Evolutionary conservation across 2,113 vertebrate species (phyloP).

Genomic region (Chaetops frenatus): DNA sequence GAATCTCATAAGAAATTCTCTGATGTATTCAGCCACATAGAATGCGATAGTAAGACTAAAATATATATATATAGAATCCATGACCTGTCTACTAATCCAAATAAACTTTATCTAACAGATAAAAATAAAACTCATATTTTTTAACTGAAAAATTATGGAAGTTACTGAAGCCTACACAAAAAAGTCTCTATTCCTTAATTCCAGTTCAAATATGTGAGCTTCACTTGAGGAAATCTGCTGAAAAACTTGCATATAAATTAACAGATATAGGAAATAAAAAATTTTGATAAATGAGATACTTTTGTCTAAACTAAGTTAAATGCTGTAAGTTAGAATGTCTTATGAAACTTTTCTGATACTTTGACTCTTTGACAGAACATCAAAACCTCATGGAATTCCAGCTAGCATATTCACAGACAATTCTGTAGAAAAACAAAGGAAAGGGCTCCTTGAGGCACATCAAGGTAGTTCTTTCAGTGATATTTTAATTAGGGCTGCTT

Average conservation of each 20-base stretch:
- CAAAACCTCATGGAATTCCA: neutral
- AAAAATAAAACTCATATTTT: neutral
- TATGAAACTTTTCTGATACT: neutral
- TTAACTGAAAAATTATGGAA: neutral
- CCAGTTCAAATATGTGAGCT: neutral
- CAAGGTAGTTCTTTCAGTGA: neutral
- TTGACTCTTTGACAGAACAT: neutral
- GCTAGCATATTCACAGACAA: neutral
- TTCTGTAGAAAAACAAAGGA: neutral
- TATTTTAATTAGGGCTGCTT: neutral
- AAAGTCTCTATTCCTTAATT: neutral
- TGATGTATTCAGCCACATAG: neutral
- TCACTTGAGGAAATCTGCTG: neutral
- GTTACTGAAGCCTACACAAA: neutral
- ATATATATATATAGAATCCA: neutral
- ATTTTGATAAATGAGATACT: neutral
- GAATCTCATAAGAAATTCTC: neutral
- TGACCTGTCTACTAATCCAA: neutral
- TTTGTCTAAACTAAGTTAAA: neutral
- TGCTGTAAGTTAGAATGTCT: neutral
- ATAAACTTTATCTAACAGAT: neutral
- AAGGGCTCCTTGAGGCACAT: neutral
- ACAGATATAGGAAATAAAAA: neutral
- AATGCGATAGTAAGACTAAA: neutral
- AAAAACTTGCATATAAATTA: neutral